phyloP scores from a whole-genome alignment of 2,888 invertebrate species.

The Augiades crinisus region DNA sequence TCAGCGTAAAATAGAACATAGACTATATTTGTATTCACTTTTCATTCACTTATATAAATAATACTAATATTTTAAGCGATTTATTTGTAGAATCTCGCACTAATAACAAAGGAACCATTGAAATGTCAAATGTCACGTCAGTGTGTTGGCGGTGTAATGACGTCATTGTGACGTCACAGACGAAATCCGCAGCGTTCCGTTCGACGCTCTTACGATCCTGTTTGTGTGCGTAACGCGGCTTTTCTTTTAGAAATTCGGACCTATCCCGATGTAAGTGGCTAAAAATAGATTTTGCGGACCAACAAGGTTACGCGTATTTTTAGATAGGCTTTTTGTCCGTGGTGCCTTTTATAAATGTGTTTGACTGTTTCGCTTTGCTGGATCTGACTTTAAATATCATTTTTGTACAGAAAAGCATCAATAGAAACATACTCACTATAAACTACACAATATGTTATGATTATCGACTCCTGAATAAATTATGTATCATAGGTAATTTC shows the following conservation, averaged over 20 bases:
- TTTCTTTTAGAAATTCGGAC: neutral
- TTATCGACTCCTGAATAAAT: too few species aligned
- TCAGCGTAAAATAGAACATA: neutral
- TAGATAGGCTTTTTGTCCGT: neutral
- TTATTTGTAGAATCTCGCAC: constrained; percentile 34
- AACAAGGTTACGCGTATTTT: neutral
- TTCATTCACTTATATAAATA: neutral
- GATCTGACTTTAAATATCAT: too few species aligned
- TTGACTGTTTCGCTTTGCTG: too few species aligned
- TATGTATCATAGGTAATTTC: too few species aligned
- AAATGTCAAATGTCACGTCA: constrained; percentile 50
- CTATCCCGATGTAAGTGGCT: constrained; percentile 1
- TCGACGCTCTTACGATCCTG: constrained; percentile 24
- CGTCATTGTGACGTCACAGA: constrained; percentile 65
- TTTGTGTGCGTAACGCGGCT: neutral
- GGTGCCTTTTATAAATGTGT: too few species aligned
- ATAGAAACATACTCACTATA: too few species aligned
- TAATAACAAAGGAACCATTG: constrained; percentile 37
- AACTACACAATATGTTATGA: too few species aligned
- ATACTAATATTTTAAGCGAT: neutral
- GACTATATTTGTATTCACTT: constrained; percentile 2
- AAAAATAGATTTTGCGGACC: constrained; percentile 12
- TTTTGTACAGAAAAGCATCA: too few species aligned
- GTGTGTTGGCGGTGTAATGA: constrained; percentile 45
- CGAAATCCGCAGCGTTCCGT: constrained; percentile 28